Percentiles rank a stretch among this genome's conserved stretches.
Evolutionary conservation across 1,140 invertebrate species (phyloP).

Genomic region (Heterodera schachtii): DNA sequence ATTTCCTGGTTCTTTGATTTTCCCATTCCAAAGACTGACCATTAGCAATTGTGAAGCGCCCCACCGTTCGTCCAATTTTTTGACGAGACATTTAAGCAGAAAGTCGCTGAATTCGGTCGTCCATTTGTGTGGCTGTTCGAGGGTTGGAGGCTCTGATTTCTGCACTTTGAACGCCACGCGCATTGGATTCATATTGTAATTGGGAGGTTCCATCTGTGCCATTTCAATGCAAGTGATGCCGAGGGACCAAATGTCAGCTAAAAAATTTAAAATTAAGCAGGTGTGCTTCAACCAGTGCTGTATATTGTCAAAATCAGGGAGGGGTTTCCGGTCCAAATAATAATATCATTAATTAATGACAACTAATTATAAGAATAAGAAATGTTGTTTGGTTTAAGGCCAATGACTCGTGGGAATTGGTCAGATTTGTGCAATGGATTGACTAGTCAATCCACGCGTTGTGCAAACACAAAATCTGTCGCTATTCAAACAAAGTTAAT

Average conservation of each 20-base stretch:
- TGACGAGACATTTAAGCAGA: conserved; percentile 84
- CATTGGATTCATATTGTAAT: conserved; percentile 98
- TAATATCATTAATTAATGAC: too few relatives aligned
- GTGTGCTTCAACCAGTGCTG: too few relatives aligned
- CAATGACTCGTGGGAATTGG: too few relatives aligned
- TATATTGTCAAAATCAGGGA: too few relatives aligned
- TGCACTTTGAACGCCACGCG: conserved; percentile 92
- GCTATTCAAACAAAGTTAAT: too few relatives aligned
- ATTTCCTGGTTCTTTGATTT: background rate
- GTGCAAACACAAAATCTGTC: too few relatives aligned
- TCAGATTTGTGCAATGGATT: too few relatives aligned
- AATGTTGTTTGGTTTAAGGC: too few relatives aligned
- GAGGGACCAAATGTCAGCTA: conserved; percentile 96
- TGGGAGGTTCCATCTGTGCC: conserved; percentile 98
- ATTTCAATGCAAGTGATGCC: conserved; percentile 96
- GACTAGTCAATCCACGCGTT: too few relatives aligned
- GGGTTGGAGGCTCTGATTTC: conserved; percentile 91
- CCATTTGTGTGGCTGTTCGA: conserved; percentile 80
- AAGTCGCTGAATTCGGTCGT: conserved; percentile 85
- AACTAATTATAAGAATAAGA: too few relatives aligned
- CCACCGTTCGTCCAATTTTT: conserved; percentile 81
- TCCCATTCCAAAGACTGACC: conserved; percentile 30
- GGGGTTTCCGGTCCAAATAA: too few relatives aligned
- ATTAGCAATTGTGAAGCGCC: conserved; percentile 48
- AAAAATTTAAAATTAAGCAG: conserved; percentile 64